Evolutionary conservation across 1,140 invertebrate genomes (phyloP), one percentile per base, ranked within the genome.

Genomic region (Eufriesea mexicana): DNA sequence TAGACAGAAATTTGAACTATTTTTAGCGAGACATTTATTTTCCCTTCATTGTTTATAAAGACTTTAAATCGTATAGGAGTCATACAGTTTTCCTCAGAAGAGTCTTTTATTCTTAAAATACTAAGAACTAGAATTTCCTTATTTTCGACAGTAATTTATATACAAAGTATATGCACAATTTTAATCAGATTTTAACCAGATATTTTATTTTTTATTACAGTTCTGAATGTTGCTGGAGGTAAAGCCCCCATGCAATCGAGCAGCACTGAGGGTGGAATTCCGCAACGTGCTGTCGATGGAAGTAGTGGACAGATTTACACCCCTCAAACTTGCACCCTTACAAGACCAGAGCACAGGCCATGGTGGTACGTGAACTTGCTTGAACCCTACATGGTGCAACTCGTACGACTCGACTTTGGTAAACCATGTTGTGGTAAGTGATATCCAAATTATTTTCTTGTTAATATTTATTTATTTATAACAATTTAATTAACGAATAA

Each of bases 291-390:
- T 10, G 97, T 99, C 42, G 98, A 99, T 91, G 98, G 98, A 12
- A 98, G 97, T 89, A 98, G 98, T 4, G 96, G 97, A 14, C 96
- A 97, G 64, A 96, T 96, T 90, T 98, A 97, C 94, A 98, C 95
- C 83, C 91, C 96, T 0, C 97, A 97, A 73, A 99, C 98, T 1
- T 99, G 98, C 92, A 98, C 98, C 1, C 94, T 98, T 51, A 99
- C 98, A 0, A 97, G 97, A 92, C 93, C 96, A 0, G 98, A 99
- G 93, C 93, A 96, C 8, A 95, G 96, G 20, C 98, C 98, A 12
- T 99, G 98, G 98, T 99, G 98, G 98, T 99, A 99, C 93, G 98
- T 99, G 86, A 99, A 99, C 93, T 95, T 99, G 1, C 95, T 99
- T 47, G 98, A 99, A 90, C 98, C 98, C 0, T 99, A 99, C 92